These are phyloP conservation scores for Epizoanthus fatuus DNA, from an alignment of 92 coral and sea anemone genomes.

Conservation along the genomic window DNA sequence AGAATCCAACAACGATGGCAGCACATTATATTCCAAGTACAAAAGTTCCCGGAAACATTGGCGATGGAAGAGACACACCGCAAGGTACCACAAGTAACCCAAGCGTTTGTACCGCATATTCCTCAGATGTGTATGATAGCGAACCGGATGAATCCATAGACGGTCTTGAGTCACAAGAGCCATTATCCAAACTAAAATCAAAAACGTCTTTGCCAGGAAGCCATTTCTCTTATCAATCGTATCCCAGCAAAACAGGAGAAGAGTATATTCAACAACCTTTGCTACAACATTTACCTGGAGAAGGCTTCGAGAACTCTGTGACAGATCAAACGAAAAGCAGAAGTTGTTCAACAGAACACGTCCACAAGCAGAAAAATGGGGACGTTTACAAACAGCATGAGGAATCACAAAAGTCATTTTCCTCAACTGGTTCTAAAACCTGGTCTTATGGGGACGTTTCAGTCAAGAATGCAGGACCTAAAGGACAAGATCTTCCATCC, in stretches of 20 bases:
- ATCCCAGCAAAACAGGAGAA: background rate
- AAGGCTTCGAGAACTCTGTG: background rate
- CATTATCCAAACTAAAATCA: background rate
- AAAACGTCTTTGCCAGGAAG: background rate
- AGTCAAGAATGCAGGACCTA: background rate
- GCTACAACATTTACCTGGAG: background rate
- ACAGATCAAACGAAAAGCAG: background rate
- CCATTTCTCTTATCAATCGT: background rate
- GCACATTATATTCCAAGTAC: background rate
- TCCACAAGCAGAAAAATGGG: background rate
- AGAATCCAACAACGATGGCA: background rate
- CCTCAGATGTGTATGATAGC: constrained; percentile 11
- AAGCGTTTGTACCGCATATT: constrained; percentile 22
- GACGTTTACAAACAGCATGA: background rate
- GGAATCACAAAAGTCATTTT: background rate
- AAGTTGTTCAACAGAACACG: background rate
- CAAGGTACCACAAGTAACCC: constrained; percentile 14
- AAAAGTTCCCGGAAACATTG: background rate
- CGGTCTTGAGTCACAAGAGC: constrained; percentile 11
- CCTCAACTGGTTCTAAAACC: constrained; percentile 4
- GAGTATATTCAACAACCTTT: background rate
- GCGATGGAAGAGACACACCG: background rate
- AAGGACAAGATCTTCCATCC: background rate
- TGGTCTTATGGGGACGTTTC: background rate
- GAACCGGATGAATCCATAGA: constrained; percentile 14